These are phyloP conservation scores for Pantelozetes paolii DNA, from an alignment of 2,888 invertebrate genomes.

Conservation along the genomic window DNA sequence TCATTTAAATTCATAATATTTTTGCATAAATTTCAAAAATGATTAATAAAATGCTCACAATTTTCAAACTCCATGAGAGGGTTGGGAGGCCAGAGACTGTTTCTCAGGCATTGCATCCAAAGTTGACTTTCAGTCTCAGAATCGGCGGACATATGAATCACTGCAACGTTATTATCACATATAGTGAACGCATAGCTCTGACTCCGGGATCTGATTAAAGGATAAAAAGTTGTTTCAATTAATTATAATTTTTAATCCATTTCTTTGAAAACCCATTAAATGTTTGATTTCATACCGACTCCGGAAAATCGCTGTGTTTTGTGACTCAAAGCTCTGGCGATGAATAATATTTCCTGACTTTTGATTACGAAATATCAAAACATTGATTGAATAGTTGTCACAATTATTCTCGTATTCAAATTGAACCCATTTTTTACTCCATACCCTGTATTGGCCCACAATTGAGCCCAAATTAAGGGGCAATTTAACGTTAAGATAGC, in stretches of 20 bases:
- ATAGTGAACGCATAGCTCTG: constrained; percentile 46
- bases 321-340: background rate
- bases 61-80: constrained; percentile 45
- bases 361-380: constrained; percentile 11
- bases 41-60: constrained; percentile 41
- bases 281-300: background rate
- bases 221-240: background rate
- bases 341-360: constrained; percentile 15
- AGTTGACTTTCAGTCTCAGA: constrained; percentile 45
- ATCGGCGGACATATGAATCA: constrained; percentile 45
- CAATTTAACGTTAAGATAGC: constrained; percentile 43
- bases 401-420: background rate
- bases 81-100: constrained; percentile 46
- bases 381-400: background rate
- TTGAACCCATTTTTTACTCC: constrained; percentile 3
- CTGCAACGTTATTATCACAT: constrained; percentile 40
- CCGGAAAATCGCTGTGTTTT: constrained; percentile 9
- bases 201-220: constrained; percentile 42
- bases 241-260: too few relatives aligned
- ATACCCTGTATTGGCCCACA: background rate
- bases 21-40: background rate
- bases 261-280: too few relatives aligned
- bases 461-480: constrained; percentile 41
- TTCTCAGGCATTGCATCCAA: constrained; percentile 46
- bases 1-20: background rate